Evolutionary conservation across 1,140 invertebrate species (phyloP).

Genomic region (Camponotus floridanus): DNA sequence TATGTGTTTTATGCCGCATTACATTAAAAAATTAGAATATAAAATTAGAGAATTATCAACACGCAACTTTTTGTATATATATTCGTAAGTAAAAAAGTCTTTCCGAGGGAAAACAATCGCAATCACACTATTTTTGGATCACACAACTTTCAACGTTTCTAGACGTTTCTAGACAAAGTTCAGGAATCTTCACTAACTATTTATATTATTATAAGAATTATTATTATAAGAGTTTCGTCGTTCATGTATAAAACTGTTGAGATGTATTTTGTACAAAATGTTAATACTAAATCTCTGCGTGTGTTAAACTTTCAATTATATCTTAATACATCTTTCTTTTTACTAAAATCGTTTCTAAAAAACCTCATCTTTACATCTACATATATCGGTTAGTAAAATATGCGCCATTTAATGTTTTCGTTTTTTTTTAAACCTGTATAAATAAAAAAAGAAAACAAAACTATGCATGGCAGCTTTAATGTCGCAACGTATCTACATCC

Average conservation of each 20-base stretch:
- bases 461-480: constrained; percentile 11
- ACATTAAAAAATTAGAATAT: constrained; percentile 80
- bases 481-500: not conserved
- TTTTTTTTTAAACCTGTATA: not conserved
- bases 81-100: constrained; percentile 47
- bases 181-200: not conserved
- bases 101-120: constrained; percentile 9
- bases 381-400: not conserved
- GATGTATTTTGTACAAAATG: constrained; percentile 48
- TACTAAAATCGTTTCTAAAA: constrained; percentile 9
- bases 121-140: constrained; percentile 50
- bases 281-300: not conserved
- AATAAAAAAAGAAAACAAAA: not conserved
- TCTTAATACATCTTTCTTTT: not conserved
- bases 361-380: constrained; percentile 26
- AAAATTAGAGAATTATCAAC: constrained; percentile 84
- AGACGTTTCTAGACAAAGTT: not conserved
- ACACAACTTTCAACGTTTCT: not conserved
- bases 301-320: not conserved
- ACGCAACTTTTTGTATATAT: constrained; percentile 80
- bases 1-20: constrained; percentile 24
- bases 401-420: not conserved
- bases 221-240: not conserved
- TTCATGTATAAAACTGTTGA: constrained; percentile 26
- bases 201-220: constrained; percentile 1